Conservation (phyloP, 2,797 vertebrate genomes). For the Fringilla coelebs region DNA sequence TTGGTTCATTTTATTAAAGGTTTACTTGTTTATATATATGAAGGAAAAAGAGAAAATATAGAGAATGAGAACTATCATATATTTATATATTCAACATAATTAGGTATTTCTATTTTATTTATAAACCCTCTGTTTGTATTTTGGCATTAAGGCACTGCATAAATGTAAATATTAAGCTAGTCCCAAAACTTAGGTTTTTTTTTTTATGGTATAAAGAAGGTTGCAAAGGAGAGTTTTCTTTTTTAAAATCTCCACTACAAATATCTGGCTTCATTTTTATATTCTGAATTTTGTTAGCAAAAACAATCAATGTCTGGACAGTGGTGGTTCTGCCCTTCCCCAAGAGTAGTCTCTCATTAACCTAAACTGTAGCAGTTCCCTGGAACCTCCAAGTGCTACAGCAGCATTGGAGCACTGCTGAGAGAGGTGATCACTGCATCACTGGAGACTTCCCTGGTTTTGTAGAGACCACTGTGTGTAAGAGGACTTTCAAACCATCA, state of each 20-base stretch:
- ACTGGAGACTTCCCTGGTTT: background rate
- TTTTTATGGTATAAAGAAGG: background rate
- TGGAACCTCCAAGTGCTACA: background rate
- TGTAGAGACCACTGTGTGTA: background rate
- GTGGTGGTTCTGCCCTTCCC: background rate
- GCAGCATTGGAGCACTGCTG: background rate
- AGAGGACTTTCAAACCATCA: background rate
- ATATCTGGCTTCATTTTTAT: background rate
- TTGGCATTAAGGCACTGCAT: background rate
- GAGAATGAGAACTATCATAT: background rate
- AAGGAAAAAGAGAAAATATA: background rate
- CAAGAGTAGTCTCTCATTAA: background rate
- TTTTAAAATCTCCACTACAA: background rate
- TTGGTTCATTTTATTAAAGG: background rate
- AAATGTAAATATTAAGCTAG: background rate
- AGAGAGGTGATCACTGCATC: background rate
- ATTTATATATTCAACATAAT: background rate
- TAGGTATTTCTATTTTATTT: background rate
- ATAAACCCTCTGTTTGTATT: background rate
- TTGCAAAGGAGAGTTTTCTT: background rate
- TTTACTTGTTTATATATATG: background rate
- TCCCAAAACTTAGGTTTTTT: background rate
- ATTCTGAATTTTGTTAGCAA: background rate
- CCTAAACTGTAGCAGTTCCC: background rate
- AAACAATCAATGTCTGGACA: background rate